phyloP scores from a whole-genome alignment of 1,140 invertebrate species.

The Palaemon carinicauda region DNA sequence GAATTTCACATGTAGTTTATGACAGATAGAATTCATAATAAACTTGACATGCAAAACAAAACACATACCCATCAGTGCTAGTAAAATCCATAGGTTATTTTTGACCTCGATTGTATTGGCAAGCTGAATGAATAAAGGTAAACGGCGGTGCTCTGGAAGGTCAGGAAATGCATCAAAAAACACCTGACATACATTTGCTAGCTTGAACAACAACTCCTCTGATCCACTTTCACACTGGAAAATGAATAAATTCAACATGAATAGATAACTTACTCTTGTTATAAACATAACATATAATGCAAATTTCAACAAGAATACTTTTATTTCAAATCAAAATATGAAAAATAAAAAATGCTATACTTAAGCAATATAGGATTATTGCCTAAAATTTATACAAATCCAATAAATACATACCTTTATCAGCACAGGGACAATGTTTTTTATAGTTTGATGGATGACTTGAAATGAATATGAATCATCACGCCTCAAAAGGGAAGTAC shows the following conservation, averaged over 20 bases:
- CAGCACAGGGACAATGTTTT: conserved; percentile 87
- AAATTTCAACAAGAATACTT: too few relatives aligned
- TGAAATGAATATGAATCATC: conserved; percentile 95
- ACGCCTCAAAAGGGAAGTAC: conserved; percentile 85
- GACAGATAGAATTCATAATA: neutral
- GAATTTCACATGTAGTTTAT: too few relatives aligned
- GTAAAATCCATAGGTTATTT: conserved; percentile 75
- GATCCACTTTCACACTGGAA: neutral
- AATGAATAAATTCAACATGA: neutral
- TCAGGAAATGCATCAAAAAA: conserved; percentile 89
- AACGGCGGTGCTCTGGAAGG: conserved; percentile 86
- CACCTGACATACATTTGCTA: conserved; percentile 65
- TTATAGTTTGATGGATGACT: conserved; percentile 88
- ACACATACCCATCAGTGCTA: conserved; percentile 62
- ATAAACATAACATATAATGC: neutral
- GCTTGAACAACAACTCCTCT: neutral
- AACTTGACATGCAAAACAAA: neutral
- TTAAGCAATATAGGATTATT: too few relatives aligned
- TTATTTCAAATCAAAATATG: too few relatives aligned
- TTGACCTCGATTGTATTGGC: conserved; percentile 76
- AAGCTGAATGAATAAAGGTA: conserved; percentile 82
- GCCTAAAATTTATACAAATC: too few relatives aligned
- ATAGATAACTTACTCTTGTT: neutral
- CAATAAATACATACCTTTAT: conserved; percentile 66
- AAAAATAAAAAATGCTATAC: too few relatives aligned